Evolutionary conservation across 2,113 vertebrate genomes (phyloP).

Genomic region (Vicugna pacos): DNA sequence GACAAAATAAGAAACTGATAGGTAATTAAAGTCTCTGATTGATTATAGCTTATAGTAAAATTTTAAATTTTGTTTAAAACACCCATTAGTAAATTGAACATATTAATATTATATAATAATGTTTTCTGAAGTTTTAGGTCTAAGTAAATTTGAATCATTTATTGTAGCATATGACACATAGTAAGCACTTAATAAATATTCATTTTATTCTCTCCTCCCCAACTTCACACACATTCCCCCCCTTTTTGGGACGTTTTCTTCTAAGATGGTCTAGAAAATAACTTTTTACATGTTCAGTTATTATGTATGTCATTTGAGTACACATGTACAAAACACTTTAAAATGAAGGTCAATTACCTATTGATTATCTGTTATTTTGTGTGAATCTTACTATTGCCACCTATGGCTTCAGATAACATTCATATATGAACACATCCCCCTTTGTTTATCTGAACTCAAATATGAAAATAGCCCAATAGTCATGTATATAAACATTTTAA

Average conservation of each 20-base stretch:
- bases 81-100: background rate
- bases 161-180: background rate
- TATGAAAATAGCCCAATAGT: background rate
- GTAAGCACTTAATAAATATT: background rate
- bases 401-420: background rate
- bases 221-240: background rate
- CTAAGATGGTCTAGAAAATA: background rate
- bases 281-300: background rate
- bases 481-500: background rate
- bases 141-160: background rate
- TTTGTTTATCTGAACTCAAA: background rate
- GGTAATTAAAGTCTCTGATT: background rate
- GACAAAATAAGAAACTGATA: slow-evolving; percentile 6
- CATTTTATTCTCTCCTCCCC: background rate
- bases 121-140: background rate
- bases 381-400: background rate
- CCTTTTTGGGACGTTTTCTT: background rate
- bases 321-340: background rate
- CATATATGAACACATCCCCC: background rate
- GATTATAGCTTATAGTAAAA: slow-evolving; percentile 5
- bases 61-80: background rate
- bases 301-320: background rate
- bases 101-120: background rate
- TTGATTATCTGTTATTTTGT: background rate
- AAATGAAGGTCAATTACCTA: background rate